These are phyloP conservation scores for Vipera latastei DNA, from an alignment of 2,797 vertebrate species.

Conservation along the genomic window DNA sequence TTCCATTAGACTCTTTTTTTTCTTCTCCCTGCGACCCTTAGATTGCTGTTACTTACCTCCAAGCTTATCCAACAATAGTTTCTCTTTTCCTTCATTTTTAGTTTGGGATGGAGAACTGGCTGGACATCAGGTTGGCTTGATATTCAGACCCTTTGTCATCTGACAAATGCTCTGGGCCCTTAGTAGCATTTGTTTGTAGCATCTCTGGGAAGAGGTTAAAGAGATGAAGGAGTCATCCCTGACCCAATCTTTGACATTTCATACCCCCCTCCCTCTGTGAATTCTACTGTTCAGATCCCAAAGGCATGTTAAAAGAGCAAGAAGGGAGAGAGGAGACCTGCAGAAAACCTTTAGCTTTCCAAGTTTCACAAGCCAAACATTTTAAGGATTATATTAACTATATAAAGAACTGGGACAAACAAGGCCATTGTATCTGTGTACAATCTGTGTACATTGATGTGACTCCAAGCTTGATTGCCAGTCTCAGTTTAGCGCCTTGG, in stretches of 20 bases:
- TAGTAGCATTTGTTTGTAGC: background rate
- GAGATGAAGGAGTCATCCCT: background rate
- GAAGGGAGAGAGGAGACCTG: background rate
- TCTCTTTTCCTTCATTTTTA: background rate
- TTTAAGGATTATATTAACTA: background rate
- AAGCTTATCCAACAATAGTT: background rate
- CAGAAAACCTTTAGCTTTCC: background rate
- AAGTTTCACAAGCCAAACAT: background rate
- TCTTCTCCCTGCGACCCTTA: background rate
- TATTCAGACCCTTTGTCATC: background rate
- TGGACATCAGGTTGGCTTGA: background rate
- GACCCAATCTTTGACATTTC: background rate
- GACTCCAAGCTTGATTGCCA: background rate
- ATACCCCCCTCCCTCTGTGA: background rate
- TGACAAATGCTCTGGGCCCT: background rate
- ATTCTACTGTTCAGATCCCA: background rate
- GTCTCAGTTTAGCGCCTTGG: background rate
- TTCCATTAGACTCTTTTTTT: background rate
- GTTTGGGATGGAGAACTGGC: background rate
- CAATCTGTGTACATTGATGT: background rate
- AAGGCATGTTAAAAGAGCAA: background rate
- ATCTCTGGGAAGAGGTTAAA: background rate
- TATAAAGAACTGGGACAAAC: background rate
- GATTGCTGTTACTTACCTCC: background rate
- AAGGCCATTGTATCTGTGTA: background rate